Evolutionary conservation across 2,888 invertebrate genomes (phyloP).

Genomic region (Folsomia manolachei): DNA sequence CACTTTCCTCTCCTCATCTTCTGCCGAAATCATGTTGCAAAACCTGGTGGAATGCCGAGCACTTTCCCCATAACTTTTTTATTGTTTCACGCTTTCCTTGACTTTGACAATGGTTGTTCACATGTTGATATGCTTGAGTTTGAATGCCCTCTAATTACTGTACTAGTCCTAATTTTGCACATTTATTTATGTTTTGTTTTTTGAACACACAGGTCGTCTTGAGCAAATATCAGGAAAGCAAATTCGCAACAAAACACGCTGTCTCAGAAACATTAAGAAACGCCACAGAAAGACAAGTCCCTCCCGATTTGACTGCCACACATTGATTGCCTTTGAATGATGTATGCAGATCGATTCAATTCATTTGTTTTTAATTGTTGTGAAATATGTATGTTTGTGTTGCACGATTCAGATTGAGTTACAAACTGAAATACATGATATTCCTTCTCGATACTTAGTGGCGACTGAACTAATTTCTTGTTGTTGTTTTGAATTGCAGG

Average conservation of each 20-base stretch:
- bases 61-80: too few relatives aligned
- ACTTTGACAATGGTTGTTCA: too few relatives aligned
- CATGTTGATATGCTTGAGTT: too few relatives aligned
- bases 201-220: conserved; percentile 5
- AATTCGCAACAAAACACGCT: neutral
- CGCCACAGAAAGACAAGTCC: neutral
- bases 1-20: too few relatives aligned
- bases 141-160: too few relatives aligned
- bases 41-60: too few relatives aligned
- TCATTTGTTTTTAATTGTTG: neutral
- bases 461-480: too few relatives aligned
- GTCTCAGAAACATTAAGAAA: neutral
- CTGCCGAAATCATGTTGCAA: too few relatives aligned
- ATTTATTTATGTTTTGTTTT: neutral
- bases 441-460: too few relatives aligned
- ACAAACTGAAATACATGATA: too few relatives aligned
- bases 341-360: neutral
- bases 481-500: conserved; percentile 36
- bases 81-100: too few relatives aligned
- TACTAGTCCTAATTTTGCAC: conserved; percentile 3
- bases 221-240: neutral
- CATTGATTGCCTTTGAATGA: neutral
- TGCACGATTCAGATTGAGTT: too few relatives aligned
- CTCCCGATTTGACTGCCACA: neutral
- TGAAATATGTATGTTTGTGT: neutral